phyloP scores from a whole-genome alignment of 2,797 vertebrate genomes.

The Amblyraja radiata region DNA sequence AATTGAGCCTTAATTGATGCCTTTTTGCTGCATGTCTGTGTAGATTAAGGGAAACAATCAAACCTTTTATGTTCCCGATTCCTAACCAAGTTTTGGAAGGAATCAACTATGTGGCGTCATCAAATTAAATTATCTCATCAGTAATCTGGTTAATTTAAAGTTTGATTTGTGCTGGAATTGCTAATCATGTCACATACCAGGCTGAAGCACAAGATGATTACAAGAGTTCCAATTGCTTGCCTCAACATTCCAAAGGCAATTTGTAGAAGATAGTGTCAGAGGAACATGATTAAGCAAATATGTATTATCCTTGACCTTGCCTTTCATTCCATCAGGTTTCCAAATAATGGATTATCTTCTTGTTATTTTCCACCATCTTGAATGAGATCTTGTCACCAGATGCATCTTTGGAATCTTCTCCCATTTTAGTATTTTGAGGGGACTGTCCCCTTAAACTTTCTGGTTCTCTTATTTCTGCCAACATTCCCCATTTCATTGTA shows the following conservation, averaged over 20 bases:
- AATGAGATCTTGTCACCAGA: too few relatives aligned
- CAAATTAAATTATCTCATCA: background rate
- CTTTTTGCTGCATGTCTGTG: background rate
- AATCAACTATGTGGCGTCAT: background rate
- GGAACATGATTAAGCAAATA: background rate
- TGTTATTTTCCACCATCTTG: too few relatives aligned
- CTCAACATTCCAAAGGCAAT: background rate
- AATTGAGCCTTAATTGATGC: background rate
- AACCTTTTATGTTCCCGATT: background rate
- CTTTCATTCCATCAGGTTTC: too few relatives aligned
- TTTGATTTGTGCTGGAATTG: background rate
- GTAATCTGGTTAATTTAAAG: background rate
- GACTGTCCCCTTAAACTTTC: too few relatives aligned
- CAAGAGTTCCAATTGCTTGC: background rate
- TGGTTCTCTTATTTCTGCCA: too few relatives aligned
- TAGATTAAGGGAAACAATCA: background rate
- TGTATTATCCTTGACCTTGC: too few relatives aligned
- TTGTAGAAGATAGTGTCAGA: background rate
- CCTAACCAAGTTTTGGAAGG: background rate
- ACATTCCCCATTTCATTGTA: too few relatives aligned
- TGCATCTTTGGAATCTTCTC: too few relatives aligned
- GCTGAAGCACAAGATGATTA: background rate
- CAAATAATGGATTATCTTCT: too few relatives aligned
- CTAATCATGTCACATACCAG: background rate
- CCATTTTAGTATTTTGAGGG: too few relatives aligned